Evolutionary conservation across 1,140 invertebrate species (phyloP).

Genomic region (Frieseomelitta varia): DNA sequence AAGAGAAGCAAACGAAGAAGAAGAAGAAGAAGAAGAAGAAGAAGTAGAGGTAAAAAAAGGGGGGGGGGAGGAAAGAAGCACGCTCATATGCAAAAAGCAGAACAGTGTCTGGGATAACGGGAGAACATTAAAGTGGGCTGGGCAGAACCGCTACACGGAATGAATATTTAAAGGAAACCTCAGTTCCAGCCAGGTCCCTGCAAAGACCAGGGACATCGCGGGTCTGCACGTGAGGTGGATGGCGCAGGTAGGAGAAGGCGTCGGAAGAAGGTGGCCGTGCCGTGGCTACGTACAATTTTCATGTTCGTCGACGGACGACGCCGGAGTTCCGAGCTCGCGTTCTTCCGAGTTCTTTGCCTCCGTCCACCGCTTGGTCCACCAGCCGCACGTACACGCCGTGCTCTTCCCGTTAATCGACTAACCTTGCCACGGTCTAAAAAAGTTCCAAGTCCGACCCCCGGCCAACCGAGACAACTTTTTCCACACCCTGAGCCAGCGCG

Average conservation of each 20-base stretch:
- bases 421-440: slow-evolving; percentile 19
- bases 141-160: slow-evolving; percentile 60
- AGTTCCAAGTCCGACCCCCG: slow-evolving; percentile 22
- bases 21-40: background rate
- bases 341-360: background rate
- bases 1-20: background rate
- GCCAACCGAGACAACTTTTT: slow-evolving; percentile 4
- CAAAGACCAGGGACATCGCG: slow-evolving; percentile 56
- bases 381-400: slow-evolving; percentile 1
- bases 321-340: background rate
- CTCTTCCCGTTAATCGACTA: slow-evolving; percentile 50
- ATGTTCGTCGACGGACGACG: slow-evolving; percentile 30
- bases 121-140: slow-evolving; percentile 69
- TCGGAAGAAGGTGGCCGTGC: slow-evolving; percentile 34
- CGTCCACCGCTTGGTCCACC: background rate
- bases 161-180: slow-evolving; percentile 74
- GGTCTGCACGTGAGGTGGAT: slow-evolving; percentile 56
- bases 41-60: background rate
- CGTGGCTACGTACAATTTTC: slow-evolving; percentile 38
- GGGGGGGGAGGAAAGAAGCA: background rate
- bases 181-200: slow-evolving; percentile 32
- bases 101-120: slow-evolving; percentile 70
- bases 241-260: slow-evolving; percentile 24
- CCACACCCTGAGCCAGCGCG: background rate
- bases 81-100: slow-evolving; percentile 70